Conservation (phyloP, 2,797 vertebrate genomes). For the Echiichthys vipera region DNA sequence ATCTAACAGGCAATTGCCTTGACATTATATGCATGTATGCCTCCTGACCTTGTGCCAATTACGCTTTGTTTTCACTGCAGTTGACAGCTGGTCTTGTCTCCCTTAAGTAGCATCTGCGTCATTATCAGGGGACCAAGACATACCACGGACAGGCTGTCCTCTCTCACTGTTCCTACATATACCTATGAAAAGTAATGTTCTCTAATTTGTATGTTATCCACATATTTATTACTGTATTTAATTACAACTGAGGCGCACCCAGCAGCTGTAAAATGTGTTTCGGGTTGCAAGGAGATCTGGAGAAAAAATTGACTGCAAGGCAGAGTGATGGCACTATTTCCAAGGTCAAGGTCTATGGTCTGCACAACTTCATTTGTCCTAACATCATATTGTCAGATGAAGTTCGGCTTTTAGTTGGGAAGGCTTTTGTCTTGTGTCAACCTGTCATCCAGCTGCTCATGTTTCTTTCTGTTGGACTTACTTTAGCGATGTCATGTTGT, state of each 20-base stretch:
- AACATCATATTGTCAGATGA: neutral
- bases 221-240: no score
- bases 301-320: no score
- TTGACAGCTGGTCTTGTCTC: slow-evolving; percentile 31
- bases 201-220: no score
- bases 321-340: no score
- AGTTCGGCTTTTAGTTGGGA: neutral
- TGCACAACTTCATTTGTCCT: neutral
- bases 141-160: neutral
- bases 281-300: no score
- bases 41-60: slow-evolving; percentile 44
- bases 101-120: slow-evolving; percentile 19
- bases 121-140: neutral
- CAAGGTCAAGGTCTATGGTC: no score
- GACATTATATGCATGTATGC: slow-evolving; percentile 24
- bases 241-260: no score
- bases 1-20: slow-evolving; percentile 41
- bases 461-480: neutral
- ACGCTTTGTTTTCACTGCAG: slow-evolving; percentile 25
- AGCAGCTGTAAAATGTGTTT: no score
- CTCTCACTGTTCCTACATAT: no score
- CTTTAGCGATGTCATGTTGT: neutral
- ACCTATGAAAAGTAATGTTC: no score
- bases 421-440: neutral
- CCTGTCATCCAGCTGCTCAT: neutral